Base-by-base conservation (phyloP, 2,888 invertebrate genomes). In the Anoncus sp. region DNA sequence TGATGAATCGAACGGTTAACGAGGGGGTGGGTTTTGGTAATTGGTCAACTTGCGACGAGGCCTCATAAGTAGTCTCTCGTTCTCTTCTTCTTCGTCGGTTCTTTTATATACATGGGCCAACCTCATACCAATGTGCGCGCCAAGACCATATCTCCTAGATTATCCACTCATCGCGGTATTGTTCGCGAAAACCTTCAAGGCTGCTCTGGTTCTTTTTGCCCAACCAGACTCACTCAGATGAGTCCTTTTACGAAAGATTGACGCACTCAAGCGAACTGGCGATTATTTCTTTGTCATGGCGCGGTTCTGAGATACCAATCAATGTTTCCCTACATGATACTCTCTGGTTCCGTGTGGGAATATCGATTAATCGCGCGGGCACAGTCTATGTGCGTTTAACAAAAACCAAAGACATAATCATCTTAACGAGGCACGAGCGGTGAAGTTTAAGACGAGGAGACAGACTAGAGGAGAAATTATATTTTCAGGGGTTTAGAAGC, bases 1-100 rank as follows among this genome's bases (percentile, higher is more conserved):
- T 84, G 86, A 85, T 83, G 83, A 85, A 86, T 86, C 75, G 83
- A 70, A 60, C 72, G 76, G 70, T 81, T 86, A 85, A 85, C 84
- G 83, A 83, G 83, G 82, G 75, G n/a, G n/a, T n/a, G 71, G 51
- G 31, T 31, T 31, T 31, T 31, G 31, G n/a, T 31, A 7, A 7
- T 40, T 35, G 53, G 60, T 55, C 53, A 62, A 53, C 45, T 27
- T 18, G 18, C 27, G 38, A 43, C 16, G 40, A 59, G 63, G 40
- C 60, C 45, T n/a, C 66, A 24, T n/a, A 12, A 31, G 57, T 43
- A 31, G 62, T 24, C 62, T 47, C 55, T n/a, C 53, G 16, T 22
- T 65, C 43, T 70, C 49, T 49, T 43, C 53, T 51, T 38, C 53
- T 47, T 22, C 16, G 20, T 18, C 63, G 49, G 35, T 70, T 57